Conservation (phyloP, 2,888 invertebrate species). For the Drosophila siamana region DNA sequence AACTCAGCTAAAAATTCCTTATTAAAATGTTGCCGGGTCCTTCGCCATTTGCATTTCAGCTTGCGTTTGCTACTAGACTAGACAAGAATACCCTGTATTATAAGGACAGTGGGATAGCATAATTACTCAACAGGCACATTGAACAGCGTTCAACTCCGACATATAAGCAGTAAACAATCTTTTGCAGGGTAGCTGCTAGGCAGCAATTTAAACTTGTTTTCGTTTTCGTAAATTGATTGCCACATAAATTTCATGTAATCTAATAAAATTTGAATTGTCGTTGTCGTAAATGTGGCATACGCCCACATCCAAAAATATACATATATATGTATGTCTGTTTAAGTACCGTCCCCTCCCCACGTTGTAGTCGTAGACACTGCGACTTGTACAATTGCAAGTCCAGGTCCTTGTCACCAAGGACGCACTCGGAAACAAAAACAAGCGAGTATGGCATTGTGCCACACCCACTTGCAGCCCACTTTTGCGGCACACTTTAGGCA, state of each 20-base stretch:
- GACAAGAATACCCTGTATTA: constrained; percentile 4
- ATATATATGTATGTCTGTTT: too few species aligned
- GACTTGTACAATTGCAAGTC: constrained; percentile 47
- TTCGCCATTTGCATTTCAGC: constrained; percentile 69
- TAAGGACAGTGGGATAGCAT: neutral
- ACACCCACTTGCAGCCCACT: constrained; percentile 43
- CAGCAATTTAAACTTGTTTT: constrained; percentile 8
- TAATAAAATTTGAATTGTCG: constrained; percentile 81
- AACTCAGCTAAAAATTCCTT: constrained; percentile 46
- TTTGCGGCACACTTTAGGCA: constrained; percentile 21
- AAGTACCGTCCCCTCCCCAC: too few species aligned
- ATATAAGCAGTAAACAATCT: neutral
- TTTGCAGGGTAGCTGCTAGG: neutral
- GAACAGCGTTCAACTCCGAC: too few species aligned
- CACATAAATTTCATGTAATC: constrained; percentile 80
- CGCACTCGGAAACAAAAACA: constrained; percentile 10
- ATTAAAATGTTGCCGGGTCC: constrained; percentile 70
- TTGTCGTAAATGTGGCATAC: constrained; percentile 55
- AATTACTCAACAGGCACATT: too few species aligned
- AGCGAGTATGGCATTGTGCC: constrained; percentile 17
- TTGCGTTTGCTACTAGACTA: constrained; percentile 37
- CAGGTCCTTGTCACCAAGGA: constrained; percentile 48
- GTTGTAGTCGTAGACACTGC: neutral
- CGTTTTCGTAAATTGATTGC: constrained; percentile 73
- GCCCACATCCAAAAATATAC: neutral